Conservation (phyloP, 1,140 invertebrate genomes). For the honey bee (Apis mellifera) region DNA sequence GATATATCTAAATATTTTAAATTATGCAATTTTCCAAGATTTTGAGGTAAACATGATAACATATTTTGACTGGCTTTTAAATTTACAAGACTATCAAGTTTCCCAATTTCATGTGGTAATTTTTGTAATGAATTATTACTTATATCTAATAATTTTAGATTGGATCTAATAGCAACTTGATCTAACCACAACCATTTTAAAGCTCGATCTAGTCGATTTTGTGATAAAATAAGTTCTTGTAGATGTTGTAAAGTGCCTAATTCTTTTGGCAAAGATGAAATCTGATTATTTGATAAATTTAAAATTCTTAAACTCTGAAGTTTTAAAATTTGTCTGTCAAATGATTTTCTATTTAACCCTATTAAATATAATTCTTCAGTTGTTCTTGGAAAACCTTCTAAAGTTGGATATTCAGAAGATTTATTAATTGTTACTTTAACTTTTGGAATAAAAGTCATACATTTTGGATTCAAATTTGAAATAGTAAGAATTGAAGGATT, state of each 20-base stretch:
- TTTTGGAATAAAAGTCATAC: constrained; percentile 78
- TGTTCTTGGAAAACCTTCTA: constrained; percentile 86
- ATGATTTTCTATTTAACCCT: constrained; percentile 83
- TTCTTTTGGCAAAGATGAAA: constrained; percentile 88
- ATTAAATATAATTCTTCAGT: constrained; percentile 83
- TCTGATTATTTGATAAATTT: constrained; percentile 89
- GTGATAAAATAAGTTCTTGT: constrained; percentile 86
- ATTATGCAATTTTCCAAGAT: constrained; percentile 75
- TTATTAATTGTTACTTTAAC: constrained; percentile 84
- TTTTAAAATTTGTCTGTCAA: constrained; percentile 86
- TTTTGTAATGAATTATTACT: constrained; percentile 82
- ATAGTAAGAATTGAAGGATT: constrained; percentile 74
- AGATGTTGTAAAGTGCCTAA: constrained; percentile 86
- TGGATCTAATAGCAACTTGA: constrained; percentile 80
- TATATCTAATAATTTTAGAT: constrained; percentile 84
- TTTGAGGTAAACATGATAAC: constrained; percentile 76
- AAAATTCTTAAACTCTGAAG: constrained; percentile 85
- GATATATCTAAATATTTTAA: constrained; percentile 80
- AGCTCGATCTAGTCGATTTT: constrained; percentile 86
- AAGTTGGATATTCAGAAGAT: constrained; percentile 84
- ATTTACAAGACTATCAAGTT: constrained; percentile 82
- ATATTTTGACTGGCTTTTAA: constrained; percentile 82
- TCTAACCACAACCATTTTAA: constrained; percentile 86
- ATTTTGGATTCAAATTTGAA: constrained; percentile 81
- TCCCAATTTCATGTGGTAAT: constrained; percentile 84